Evolutionary conservation across 2,888 invertebrate genomes (phyloP), one percentile per base, ranked within the genome.

Genomic region (Stenchaetothrips biformis): DNA sequence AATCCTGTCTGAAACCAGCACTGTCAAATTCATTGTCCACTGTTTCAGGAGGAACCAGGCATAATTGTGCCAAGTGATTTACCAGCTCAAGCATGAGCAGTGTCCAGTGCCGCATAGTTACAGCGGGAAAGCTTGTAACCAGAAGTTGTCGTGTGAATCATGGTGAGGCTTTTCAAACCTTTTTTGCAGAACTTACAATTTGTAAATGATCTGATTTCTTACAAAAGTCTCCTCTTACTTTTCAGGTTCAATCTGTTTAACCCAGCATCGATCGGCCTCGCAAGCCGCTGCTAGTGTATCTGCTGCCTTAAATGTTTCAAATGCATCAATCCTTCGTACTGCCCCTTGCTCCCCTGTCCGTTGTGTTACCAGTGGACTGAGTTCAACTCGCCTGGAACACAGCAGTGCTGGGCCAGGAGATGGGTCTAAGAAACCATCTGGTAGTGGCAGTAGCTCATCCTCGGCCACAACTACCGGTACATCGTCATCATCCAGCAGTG

Each of bases 401-500:
- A 74, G 67, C 25, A 74, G 21, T 74, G 67, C 25, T 21, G 67
- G 67, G 11, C 11, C 67, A 25, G 67, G 67, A 25, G 67, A 74
- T 25, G 25, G 21, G 7, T 74, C 67, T 25, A 74, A 74, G 9
- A 74, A 74, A 21, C 67, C 67, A n/a, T 25, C 67, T 0, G n/a
- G 11, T 11, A 74, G 21, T 25, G 59, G 59, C 13, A 74, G 11
- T 25, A 74, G 67, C 67, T 21, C 21, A 25, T 25, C 25, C 67
- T 74, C 67, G 25, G 25, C 37, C 37, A 37, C 67, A 25, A 67
- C 67, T 21, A n/a, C n/a, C n/a, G n/a, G n/a, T n/a, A 59, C 59
- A 16, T 13, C 59, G 4, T 74, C 67, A 25, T 13, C 27, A 8
- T 16, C 53, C 78, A 85, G 87, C 48, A 86, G 90, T 81, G 89